phyloP scores from a whole-genome alignment of 2,797 vertebrate species.

The Protonibea diacanthus region DNA sequence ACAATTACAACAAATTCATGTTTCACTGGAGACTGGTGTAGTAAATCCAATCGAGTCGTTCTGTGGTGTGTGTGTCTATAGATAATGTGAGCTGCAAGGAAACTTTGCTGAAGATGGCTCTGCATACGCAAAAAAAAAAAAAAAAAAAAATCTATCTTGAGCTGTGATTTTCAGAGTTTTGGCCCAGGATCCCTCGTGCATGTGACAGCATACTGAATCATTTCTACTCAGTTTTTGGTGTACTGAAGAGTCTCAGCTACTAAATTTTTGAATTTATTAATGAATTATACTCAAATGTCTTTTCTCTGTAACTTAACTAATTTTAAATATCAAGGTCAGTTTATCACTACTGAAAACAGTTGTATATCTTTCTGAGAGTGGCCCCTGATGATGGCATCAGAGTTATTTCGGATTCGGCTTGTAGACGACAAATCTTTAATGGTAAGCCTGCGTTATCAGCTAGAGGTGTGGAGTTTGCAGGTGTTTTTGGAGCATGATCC shows the following conservation, averaged over 20 bases:
- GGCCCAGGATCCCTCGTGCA: constrained; percentile 5
- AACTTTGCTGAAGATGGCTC: constrained; percentile 43
- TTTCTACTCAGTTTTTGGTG: constrained; percentile 20
- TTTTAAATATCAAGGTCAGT: constrained; percentile 24
- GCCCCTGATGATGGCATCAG: constrained; percentile 10
- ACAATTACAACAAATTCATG: constrained; percentile 67
- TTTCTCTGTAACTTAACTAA: constrained; percentile 11
- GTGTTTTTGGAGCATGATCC: constrained; percentile 11
- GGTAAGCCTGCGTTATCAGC: not conserved
- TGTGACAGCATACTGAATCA: constrained; percentile 21
- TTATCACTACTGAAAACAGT: constrained; percentile 11
- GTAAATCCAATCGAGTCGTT: constrained; percentile 62
- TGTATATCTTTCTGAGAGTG: constrained; percentile 1
- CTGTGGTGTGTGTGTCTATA: constrained; percentile 42
- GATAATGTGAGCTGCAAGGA: constrained; percentile 40
- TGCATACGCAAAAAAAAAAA: constrained; percentile 18
- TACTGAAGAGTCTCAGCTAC: constrained; percentile 15
- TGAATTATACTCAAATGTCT: constrained; percentile 15
- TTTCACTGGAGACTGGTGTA: constrained; percentile 65
- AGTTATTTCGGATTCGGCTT: not conserved
- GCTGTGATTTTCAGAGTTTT: constrained; percentile 2
- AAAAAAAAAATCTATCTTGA: constrained; percentile 8
- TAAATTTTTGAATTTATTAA: constrained; percentile 21
- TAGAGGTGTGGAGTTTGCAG: not conserved
- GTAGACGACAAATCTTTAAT: constrained; percentile 8